Evolutionary conservation across 2,797 vertebrate genomes (phyloP).

Genomic region (Ceryle rudis): DNA sequence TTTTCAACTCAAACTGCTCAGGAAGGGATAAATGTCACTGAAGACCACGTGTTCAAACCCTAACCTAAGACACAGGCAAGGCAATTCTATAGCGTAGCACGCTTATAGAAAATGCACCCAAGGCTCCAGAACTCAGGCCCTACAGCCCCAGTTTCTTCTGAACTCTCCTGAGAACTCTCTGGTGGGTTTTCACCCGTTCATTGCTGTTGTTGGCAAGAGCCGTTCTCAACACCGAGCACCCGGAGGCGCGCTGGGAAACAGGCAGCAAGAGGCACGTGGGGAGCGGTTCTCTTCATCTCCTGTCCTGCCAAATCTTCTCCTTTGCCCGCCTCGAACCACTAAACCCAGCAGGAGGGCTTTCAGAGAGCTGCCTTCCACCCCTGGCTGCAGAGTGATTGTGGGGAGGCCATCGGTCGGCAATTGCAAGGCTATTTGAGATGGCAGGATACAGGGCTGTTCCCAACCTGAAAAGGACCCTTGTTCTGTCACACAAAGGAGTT

Average conservation of each 20-base stretch:
- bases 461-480: not conserved
- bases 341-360: not conserved
- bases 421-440: slow-evolving; percentile 1
- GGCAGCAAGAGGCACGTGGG: not conserved
- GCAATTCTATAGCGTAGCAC: rapidly evolving
- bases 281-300: not conserved
- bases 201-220: not conserved
- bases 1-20: not conserved
- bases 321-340: not conserved
- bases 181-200: rapidly evolving
- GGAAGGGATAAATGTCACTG: not conserved
- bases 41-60: not conserved
- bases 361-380: not conserved
- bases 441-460: not conserved
- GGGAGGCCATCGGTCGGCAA: slow-evolving; percentile 39
- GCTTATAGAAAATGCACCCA: not conserved
- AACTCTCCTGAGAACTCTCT: not conserved
- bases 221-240: rapidly evolving
- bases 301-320: not conserved
- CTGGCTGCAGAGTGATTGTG: not conserved
- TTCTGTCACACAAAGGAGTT: not conserved
- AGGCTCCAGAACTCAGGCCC: not conserved
- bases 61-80: rapidly evolving
- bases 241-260: not conserved
- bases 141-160: rapidly evolving